Percentiles rank a stretch among this genome's conserved stretches.
Evolutionary conservation across 2,888 invertebrate genomes (phyloP).

Genomic region (Drosophila antonietae): DNA sequence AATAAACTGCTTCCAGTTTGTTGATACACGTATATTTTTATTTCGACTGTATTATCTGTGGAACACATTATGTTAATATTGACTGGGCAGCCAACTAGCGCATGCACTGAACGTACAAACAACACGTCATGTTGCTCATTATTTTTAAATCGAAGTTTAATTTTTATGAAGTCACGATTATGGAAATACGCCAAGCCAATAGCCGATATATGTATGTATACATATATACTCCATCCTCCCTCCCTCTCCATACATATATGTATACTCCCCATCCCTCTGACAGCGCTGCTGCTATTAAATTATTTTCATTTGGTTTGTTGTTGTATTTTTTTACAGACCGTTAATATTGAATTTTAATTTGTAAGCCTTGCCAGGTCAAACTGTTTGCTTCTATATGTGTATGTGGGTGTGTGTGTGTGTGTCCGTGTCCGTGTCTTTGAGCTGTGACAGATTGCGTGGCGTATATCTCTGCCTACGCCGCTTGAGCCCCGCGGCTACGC

Average conservation of each 20-base stretch:
- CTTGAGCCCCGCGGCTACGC: conserved; percentile 26
- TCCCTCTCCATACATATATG: background rate
- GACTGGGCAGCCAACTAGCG: conserved; percentile 3
- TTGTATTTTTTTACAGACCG: conserved; percentile 51
- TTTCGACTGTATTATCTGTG: conserved; percentile 47
- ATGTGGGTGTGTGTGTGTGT: conserved; percentile 17
- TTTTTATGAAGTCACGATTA: conserved; percentile 83
- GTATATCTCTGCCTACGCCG: conserved; percentile 17
- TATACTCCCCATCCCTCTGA: background rate
- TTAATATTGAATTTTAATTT: conserved; percentile 83
- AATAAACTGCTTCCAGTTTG: conserved; percentile 20
- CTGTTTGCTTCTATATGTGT: conserved; percentile 38
- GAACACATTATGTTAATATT: conserved; percentile 43
- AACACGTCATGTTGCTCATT: conserved; percentile 73
- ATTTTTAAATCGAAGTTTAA: conserved; percentile 82
- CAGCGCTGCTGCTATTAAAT: conserved; percentile 46
- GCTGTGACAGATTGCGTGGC: conserved; percentile 73
- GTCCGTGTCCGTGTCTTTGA: conserved; percentile 58
- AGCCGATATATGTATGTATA: conserved; percentile 12
- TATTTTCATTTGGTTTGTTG: conserved; percentile 51
- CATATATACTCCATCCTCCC: background rate
- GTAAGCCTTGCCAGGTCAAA: conserved; percentile 65
- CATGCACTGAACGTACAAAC: conserved; percentile 40
- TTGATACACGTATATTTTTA: conserved; percentile 1
- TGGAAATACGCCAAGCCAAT: conserved; percentile 73